phyloP scores from a whole-genome alignment of 2,113 vertebrate genomes.

The Corynorhinus townsendii region DNA sequence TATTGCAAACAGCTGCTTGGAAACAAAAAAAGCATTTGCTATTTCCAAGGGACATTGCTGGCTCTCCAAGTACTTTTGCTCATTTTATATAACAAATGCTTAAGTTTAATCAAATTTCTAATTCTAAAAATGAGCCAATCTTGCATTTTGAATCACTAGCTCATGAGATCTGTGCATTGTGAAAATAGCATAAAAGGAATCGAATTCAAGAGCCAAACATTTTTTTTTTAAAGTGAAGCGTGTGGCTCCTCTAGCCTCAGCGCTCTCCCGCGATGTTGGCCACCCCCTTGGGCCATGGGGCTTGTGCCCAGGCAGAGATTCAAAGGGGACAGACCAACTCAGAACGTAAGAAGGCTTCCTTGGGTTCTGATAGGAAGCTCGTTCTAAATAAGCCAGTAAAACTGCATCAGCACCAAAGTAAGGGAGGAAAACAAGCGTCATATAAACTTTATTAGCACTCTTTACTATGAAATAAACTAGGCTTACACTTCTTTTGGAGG shows the following conservation, averaged over 20 bases:
- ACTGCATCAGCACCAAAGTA: constrained; percentile 59
- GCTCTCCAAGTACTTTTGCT: constrained; percentile 76
- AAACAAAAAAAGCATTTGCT: constrained; percentile 81
- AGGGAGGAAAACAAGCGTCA: constrained; percentile 74
- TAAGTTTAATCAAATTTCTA: constrained; percentile 82
- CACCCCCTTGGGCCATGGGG: constrained; percentile 62
- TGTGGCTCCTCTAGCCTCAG: not conserved
- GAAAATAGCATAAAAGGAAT: constrained; percentile 33
- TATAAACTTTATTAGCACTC: constrained; percentile 79
- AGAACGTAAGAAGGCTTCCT: constrained; percentile 71
- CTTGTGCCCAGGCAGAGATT: constrained; percentile 67
- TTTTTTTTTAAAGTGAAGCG: not conserved
- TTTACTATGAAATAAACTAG: constrained; percentile 81
- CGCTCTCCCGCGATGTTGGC: constrained; percentile 63
- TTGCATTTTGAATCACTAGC: constrained; percentile 75
- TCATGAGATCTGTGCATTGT: constrained; percentile 70
- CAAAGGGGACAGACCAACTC: constrained; percentile 68
- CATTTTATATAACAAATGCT: constrained; percentile 80
- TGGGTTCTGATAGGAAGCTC: constrained; percentile 59
- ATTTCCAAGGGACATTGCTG: constrained; percentile 83
- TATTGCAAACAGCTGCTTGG: constrained; percentile 88
- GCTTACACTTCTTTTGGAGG: constrained; percentile 69
- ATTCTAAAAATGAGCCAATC: constrained; percentile 78
- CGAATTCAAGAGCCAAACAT: not conserved
- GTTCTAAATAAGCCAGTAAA: constrained; percentile 73